Percentiles rank a stretch among this genome's conserved stretches.
phyloP scores from a whole-genome alignment of 2,113 vertebrate genomes.

The Elephas maximus region DNA sequence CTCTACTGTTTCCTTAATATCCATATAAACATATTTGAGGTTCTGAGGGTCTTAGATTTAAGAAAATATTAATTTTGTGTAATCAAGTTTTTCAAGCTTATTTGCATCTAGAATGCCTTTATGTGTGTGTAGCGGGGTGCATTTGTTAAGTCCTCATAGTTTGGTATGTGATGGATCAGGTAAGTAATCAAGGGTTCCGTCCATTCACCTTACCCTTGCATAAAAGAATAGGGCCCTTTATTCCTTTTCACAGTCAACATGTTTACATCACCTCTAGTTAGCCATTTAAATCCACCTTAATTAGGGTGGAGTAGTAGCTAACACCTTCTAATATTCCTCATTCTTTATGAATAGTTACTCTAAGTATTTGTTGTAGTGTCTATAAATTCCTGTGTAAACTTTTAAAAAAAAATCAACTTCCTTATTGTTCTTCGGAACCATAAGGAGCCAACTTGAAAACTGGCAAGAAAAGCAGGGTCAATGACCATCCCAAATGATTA shows the following conservation, averaged over 20 bases:
- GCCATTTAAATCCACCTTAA: neutral
- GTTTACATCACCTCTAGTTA: constrained; percentile 32
- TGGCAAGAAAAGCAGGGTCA: neutral
- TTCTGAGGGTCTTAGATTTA: constrained; percentile 30
- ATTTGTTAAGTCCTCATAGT: neutral
- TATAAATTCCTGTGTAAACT: constrained; percentile 5
- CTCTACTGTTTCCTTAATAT: neutral
- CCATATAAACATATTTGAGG: neutral
- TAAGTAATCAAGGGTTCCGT: neutral
- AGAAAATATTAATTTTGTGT: constrained; percentile 24
- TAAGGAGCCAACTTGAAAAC: neutral
- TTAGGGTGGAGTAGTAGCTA: neutral
- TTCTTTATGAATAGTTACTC: neutral
- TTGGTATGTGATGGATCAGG: constrained; percentile 7
- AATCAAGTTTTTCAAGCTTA: constrained; percentile 23
- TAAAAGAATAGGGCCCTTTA: neutral
- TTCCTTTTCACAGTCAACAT: neutral
- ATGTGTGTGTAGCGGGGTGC: neutral
- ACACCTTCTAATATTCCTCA: neutral
- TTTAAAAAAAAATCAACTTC: constrained; percentile 17
- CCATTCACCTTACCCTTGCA: neutral
- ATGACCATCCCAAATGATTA: neutral
- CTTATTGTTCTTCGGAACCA: neutral
- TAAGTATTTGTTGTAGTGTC: neutral
- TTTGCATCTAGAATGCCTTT: neutral